Evolutionary conservation across 2,113 vertebrate species (phyloP).

Genomic region (Ploceus nigricollis): DNA sequence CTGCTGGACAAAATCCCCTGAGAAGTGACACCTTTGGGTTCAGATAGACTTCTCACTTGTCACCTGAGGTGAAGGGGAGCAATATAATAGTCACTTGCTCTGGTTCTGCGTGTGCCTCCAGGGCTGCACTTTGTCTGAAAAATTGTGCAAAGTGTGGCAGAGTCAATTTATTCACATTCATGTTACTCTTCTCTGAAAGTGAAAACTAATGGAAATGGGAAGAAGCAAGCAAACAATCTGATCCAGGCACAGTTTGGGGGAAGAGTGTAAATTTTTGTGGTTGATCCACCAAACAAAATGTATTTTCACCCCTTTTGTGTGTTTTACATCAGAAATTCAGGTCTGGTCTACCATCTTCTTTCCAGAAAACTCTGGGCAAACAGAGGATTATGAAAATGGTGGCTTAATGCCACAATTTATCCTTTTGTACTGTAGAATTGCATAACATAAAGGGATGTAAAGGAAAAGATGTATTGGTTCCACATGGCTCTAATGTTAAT

Average conservation of each 20-base stretch:
- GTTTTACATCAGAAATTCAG: slow-evolving; percentile 41
- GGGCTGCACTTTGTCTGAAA: not conserved
- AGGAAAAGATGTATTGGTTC: slow-evolving; percentile 59
- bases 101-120: not conserved
- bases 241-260: not conserved
- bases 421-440: slow-evolving; percentile 56
- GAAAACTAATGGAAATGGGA: not conserved
- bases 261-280: not conserved
- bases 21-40: not conserved
- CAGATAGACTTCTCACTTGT: not conserved
- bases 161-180: not conserved
- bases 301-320: not conserved
- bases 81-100: not conserved
- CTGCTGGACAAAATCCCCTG: not conserved
- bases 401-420: slow-evolving; percentile 61
- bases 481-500: slow-evolving; percentile 61
- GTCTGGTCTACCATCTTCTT: slow-evolving; percentile 41
- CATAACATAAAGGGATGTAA: slow-evolving; percentile 40
- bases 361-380: slow-evolving; percentile 47
- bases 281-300: not conserved
- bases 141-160: not conserved
- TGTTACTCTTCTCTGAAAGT: not conserved
- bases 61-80: not conserved
- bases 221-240: not conserved
- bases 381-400: slow-evolving; percentile 53